Evolutionary conservation across 2,888 invertebrate species (phyloP).

Genomic region (Terebella lapidaria): DNA sequence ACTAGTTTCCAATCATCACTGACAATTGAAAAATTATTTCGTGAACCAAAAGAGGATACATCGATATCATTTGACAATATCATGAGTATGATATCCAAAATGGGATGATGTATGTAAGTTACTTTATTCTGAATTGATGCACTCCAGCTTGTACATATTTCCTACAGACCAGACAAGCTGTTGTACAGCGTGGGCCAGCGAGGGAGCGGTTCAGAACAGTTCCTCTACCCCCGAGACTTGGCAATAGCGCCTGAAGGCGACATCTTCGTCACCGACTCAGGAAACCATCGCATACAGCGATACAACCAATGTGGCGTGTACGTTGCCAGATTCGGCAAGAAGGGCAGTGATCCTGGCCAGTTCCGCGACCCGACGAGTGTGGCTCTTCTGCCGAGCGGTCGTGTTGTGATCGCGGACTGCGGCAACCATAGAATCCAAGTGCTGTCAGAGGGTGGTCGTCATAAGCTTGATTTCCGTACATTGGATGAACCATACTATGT

Average conservation of each 20-base stretch:
- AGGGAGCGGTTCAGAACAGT: conserved; percentile 36
- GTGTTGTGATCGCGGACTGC: conserved; percentile 43
- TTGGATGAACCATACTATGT: conserved; percentile 30
- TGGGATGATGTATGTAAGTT: no score
- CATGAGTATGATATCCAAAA: no score
- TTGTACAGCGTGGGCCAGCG: conserved; percentile 33
- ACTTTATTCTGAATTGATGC: no score
- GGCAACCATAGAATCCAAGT: conserved; percentile 35
- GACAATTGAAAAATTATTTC: neutral
- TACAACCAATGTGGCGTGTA: conserved; percentile 13
- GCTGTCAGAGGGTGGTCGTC: conserved; percentile 25
- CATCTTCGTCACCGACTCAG: conserved; percentile 42
- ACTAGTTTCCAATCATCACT: no score
- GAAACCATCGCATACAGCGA: conserved; percentile 38
- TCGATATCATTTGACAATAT: no score
- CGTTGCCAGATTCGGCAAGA: conserved; percentile 30
- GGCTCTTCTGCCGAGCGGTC: conserved; percentile 37
- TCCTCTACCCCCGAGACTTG: conserved; percentile 41
- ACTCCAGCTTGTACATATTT: no score
- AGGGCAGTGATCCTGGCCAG: conserved; percentile 32
- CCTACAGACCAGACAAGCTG: conserved; percentile 40
- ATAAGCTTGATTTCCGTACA: conserved; percentile 31
- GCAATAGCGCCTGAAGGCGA: conserved; percentile 32
- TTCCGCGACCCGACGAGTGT: conserved; percentile 43
- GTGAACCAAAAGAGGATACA: no score